phyloP scores from a whole-genome alignment of 2,113 vertebrate species.

The Aleadryas rufinucha region DNA sequence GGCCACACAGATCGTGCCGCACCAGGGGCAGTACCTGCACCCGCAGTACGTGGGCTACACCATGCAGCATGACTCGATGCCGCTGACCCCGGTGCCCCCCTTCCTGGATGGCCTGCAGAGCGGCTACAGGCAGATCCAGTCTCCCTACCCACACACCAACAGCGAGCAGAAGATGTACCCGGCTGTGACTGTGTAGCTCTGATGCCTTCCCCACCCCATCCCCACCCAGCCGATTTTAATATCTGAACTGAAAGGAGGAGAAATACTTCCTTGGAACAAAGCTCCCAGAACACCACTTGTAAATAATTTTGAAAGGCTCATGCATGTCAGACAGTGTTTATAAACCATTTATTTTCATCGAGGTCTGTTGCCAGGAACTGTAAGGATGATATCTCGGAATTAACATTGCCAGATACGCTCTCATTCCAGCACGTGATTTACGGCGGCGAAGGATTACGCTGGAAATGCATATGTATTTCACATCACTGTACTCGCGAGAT shows the following conservation, averaged over 20 bases:
- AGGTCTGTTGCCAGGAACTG: constrained; percentile 21
- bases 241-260: neutral
- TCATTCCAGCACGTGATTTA: constrained; percentile 45
- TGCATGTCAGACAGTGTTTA: constrained; percentile 20
- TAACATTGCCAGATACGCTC: constrained; percentile 40
- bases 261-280: neutral
- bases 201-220: neutral
- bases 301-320: constrained; percentile 20
- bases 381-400: constrained; percentile 11
- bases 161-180: constrained; percentile 91
- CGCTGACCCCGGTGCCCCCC: constrained; percentile 74
- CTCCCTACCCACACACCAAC: constrained; percentile 81
- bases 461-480: neutral
- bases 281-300: constrained; percentile 11
- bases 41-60: constrained; percentile 92
- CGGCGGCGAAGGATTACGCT: neutral
- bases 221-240: neutral
- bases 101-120: constrained; percentile 87
- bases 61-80: constrained; percentile 78
- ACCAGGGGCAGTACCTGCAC: constrained; percentile 94
- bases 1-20: constrained; percentile 93
- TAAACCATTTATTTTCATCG: constrained; percentile 21
- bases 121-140: constrained; percentile 88
- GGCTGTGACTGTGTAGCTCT: constrained; percentile 85
- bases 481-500: neutral